Evolutionary conservation across 92 coral and sea anemone genomes (phyloP).

Genomic region (Metridium senile): DNA sequence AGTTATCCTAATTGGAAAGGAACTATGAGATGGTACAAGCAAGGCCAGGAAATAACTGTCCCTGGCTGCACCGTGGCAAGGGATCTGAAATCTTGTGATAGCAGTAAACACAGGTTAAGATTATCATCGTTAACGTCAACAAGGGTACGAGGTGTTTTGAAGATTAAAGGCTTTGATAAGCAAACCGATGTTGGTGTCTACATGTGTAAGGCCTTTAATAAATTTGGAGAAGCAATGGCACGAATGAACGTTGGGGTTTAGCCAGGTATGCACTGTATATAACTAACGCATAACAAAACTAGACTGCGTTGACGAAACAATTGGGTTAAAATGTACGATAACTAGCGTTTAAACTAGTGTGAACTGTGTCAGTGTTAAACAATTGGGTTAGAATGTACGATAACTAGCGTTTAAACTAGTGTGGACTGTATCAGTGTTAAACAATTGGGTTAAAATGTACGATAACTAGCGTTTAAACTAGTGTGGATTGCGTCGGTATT

Average conservation of each 20-base stretch:
- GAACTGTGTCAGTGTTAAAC: no score
- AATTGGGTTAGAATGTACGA: no score
- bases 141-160: neutral
- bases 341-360: no score
- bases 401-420: no score
- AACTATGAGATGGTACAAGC: neutral
- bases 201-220: neutral
- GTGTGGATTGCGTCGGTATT: no score
- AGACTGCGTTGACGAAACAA: no score
- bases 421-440: no score
- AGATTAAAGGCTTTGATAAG: neutral
- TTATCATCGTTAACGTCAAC: neutral
- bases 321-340: no score
- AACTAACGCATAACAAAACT: no score
- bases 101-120: neutral
- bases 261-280: neutral
- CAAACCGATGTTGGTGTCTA: neutral
- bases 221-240: neutral
- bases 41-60: constrained; percentile 9
- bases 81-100: neutral
- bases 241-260: neutral
- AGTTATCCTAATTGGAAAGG: neutral
- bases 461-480: no score
- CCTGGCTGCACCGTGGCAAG: neutral
- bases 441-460: no score